These are phyloP conservation scores for Cerastis rubricosa DNA, from an alignment of 2,888 invertebrate species.

Conservation along the genomic window DNA sequence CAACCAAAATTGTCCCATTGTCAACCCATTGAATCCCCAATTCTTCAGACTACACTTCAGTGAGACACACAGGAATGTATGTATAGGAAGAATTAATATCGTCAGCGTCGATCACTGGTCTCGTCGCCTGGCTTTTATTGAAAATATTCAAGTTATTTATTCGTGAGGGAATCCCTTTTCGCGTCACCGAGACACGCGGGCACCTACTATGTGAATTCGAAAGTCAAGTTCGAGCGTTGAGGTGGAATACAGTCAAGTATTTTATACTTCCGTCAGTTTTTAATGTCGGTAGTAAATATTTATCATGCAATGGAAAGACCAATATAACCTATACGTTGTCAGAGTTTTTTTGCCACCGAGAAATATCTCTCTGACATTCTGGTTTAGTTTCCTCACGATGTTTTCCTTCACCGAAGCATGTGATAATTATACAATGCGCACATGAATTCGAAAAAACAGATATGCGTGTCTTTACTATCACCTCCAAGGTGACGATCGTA, in stretches of 20 bases:
- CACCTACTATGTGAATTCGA: constrained; percentile 39
- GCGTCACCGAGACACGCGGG: constrained; percentile 45
- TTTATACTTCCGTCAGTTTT: neutral
- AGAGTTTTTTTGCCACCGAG: too few species aligned
- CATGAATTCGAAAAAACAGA: too few species aligned
- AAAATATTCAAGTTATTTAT: constrained; percentile 70
- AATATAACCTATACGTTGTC: too few species aligned
- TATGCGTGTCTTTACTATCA: too few species aligned
- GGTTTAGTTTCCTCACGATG: too few species aligned
- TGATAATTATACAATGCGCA: too few species aligned
- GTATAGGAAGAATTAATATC: constrained; percentile 55
- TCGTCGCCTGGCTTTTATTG: constrained; percentile 63
- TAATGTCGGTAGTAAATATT: too few species aligned
- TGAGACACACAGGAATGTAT: constrained; percentile 47
- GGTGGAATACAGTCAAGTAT: neutral
- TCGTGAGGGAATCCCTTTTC: constrained; percentile 67
- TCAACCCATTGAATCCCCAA: constrained; percentile 14
- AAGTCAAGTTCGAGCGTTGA: neutral
- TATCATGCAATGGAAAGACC: neutral
- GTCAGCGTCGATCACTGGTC: constrained; percentile 58
- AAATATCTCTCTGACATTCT: too few species aligned
- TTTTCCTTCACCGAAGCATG: too few species aligned
- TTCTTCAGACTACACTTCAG: constrained; percentile 30
- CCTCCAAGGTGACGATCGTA: neutral
- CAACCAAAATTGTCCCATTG: constrained; percentile 2